Percentiles rank a stretch among this genome's conserved stretches.
Conservation (phyloP, 2,797 vertebrate species). For the Zenarchopterus dispar region DNA sequence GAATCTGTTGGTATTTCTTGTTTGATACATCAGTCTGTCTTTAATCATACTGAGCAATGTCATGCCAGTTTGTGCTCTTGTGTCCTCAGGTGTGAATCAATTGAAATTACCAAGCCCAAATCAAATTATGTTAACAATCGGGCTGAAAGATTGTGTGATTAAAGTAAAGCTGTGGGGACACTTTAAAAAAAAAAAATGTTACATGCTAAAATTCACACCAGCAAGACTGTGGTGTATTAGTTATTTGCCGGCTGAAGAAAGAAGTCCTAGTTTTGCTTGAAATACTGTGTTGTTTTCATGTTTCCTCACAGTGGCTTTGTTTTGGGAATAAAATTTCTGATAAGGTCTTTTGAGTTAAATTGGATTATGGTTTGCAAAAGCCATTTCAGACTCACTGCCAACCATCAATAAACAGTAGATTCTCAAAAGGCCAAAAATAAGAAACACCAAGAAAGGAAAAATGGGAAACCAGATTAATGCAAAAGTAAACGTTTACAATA, state of each 20-base stretch:
- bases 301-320: constrained; percentile 38
- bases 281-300: constrained; percentile 20
- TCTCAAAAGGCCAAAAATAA: constrained; percentile 40
- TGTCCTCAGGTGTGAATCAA: no score
- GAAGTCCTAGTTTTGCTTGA: constrained; percentile 9
- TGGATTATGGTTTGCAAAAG: constrained; percentile 37
- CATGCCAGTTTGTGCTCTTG: no score
- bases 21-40: constrained; percentile 29
- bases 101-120: no score
- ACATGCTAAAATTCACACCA: neutral
- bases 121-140: no score
- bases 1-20: constrained; percentile 34
- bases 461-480: constrained; percentile 26
- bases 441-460: constrained; percentile 18
- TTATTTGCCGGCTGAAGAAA: constrained; percentile 18
- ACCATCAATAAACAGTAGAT: constrained; percentile 37
- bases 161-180: neutral
- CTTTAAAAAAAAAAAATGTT: neutral
- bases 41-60: constrained; percentile 2
- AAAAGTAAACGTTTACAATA: constrained; percentile 48
- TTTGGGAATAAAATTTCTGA: constrained; percentile 33
- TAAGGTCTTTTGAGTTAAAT: constrained; percentile 30
- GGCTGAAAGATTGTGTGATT: no score
- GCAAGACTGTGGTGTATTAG: constrained; percentile 12
- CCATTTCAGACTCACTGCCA: constrained; percentile 36